phyloP scores from a whole-genome alignment of 2,888 invertebrate genomes.

The Tachina lurida region DNA sequence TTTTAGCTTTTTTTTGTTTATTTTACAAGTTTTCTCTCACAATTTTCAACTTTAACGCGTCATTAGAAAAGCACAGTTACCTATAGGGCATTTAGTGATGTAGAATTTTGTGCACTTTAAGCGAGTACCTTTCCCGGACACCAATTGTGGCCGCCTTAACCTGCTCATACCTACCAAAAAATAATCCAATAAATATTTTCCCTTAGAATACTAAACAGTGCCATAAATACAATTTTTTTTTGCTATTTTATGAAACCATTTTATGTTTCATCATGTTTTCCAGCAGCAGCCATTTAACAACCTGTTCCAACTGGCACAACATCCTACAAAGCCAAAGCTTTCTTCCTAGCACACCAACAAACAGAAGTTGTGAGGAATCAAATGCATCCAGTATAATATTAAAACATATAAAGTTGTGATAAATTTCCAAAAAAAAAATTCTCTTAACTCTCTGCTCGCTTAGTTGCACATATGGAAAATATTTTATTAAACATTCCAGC shows the following conservation, averaged over 20 bases:
- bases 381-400: neutral
- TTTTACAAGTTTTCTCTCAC: no score
- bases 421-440: neutral
- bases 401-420: neutral
- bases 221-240: conserved; percentile 19
- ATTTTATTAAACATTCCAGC: conserved; percentile 19
- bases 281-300: conserved; percentile 9
- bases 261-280: conserved; percentile 16
- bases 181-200: conserved; percentile 35
- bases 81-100: no score
- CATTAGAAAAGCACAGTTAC: no score
- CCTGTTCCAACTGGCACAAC: neutral
- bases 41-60: no score
- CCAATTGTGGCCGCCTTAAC: neutral
- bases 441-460: conserved; percentile 30
- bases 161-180: neutral
- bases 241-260: conserved; percentile 15
- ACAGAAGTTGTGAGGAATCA: neutral
- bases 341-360: neutral
- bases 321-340: neutral
- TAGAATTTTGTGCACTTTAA: no score
- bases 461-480: neutral
- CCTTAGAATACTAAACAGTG: conserved; percentile 40
- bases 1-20: no score
- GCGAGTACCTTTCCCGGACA: neutral